These are phyloP conservation scores for Stenchaetothrips biformis DNA, from an alignment of 2,888 invertebrate species.

Conservation along the genomic window DNA sequence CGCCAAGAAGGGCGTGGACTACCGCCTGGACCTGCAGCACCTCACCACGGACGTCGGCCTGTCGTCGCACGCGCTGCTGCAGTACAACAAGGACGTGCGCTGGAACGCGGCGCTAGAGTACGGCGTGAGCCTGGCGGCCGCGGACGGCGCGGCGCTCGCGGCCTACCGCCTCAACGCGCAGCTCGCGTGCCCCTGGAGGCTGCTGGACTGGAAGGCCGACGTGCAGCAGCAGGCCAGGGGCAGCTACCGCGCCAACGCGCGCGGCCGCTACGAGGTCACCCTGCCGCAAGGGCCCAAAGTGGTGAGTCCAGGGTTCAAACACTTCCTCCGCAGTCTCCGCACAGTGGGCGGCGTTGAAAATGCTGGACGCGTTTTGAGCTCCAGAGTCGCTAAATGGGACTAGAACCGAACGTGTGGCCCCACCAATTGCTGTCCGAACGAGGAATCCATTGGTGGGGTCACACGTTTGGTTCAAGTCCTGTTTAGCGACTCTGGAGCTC, in stretches of 20 bases:
- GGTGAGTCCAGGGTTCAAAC: slow-evolving; percentile 2
- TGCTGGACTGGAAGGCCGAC: slow-evolving; percentile 27
- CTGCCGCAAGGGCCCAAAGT: not conserved
- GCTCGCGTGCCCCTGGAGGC: slow-evolving; percentile 30
- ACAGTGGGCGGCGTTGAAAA: too few relatives aligned
- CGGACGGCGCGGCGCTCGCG: not conserved
- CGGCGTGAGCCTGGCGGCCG: not conserved
- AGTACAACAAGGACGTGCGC: slow-evolving; percentile 5
- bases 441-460: too few relatives aligned
- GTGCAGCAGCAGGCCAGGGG: slow-evolving; percentile 36
- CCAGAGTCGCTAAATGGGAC: too few relatives aligned
- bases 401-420: too few relatives aligned
- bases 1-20: slow-evolving; percentile 39
- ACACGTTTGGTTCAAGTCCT: too few relatives aligned
- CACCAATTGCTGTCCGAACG: too few relatives aligned
- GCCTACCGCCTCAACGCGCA: slow-evolving; percentile 26
- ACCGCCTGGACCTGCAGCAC: slow-evolving; percentile 34
- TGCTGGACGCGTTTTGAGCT: too few relatives aligned
- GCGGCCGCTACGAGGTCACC: slow-evolving; percentile 21
- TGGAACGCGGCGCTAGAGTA: slow-evolving; percentile 7
- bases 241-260: slow-evolving; percentile 35
- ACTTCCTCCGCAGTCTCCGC: too few relatives aligned
- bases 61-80: not conserved
- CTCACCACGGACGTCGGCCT: slow-evolving; percentile 34
- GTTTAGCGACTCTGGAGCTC: too few relatives aligned